These are phyloP conservation scores for Nomada hirtipes DNA, from an alignment of 2,888 invertebrate species.

Conservation along the genomic window DNA sequence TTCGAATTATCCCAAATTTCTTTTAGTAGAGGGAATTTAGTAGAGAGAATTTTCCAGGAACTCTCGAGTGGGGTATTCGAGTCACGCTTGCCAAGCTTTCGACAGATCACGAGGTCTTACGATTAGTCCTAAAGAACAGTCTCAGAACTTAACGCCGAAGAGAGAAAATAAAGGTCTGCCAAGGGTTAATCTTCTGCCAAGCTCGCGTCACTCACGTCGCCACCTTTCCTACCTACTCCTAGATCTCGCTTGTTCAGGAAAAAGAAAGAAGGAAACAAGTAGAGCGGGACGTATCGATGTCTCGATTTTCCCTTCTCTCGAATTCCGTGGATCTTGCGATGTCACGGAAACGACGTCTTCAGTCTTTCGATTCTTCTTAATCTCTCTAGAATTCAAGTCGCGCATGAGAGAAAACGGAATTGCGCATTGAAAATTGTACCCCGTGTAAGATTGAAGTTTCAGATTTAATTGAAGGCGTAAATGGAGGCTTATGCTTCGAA, in stretches of 20 bases:
- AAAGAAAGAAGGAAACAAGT: background rate
- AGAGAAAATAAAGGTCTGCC: slow-evolving; percentile 63
- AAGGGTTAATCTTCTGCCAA: slow-evolving; percentile 72
- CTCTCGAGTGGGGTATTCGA: slow-evolving; percentile 64
- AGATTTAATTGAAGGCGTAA: slow-evolving; percentile 6
- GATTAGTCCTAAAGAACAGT: slow-evolving; percentile 51
- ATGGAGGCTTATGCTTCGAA: too few species aligned
- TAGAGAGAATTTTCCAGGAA: slow-evolving; percentile 36
- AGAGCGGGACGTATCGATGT: slow-evolving; percentile 10
- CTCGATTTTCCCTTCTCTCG: slow-evolving; percentile 38
- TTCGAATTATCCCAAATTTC: background rate
- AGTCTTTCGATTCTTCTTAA: slow-evolving; percentile 21
- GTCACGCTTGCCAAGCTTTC: slow-evolving; percentile 74
- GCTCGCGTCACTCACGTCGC: slow-evolving; percentile 67
- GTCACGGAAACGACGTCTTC: slow-evolving; percentile 8
- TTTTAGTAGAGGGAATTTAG: background rate
- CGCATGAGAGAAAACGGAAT: slow-evolving; percentile 40
- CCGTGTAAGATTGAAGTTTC: slow-evolving; percentile 8
- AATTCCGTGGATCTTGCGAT: slow-evolving; percentile 34
- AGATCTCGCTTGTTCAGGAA: slow-evolving; percentile 47
- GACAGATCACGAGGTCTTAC: slow-evolving; percentile 70
- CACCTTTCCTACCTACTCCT: slow-evolving; percentile 56
- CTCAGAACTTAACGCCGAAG: slow-evolving; percentile 55
- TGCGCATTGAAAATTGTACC: slow-evolving; percentile 26
- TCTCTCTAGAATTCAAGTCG: slow-evolving; percentile 40